Conservation (phyloP, 2,797 vertebrate genomes). For the Melanotaenia parkinsoni region DNA sequence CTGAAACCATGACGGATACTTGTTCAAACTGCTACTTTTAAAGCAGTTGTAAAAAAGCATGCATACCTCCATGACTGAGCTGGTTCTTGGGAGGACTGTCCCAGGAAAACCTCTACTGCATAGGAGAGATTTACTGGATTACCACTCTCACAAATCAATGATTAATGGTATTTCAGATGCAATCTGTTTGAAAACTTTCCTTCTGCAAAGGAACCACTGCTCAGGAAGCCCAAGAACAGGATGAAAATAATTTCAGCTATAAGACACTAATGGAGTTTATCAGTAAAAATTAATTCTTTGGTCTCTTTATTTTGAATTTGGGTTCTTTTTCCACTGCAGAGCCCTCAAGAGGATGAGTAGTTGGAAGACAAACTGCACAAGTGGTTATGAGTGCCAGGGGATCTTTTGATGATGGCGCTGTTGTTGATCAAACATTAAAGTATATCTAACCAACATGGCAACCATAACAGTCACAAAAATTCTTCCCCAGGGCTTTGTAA, state of each 20-base stretch:
- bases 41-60: background rate
- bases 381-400: background rate
- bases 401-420: background rate
- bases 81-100: background rate
- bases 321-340: background rate
- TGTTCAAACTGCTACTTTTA: background rate
- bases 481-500: background rate
- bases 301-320: background rate
- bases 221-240: background rate
- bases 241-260: slow-evolving; percentile 1
- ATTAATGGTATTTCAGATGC: slow-evolving; percentile 17
- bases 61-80: background rate
- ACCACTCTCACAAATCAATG: slow-evolving; percentile 11
- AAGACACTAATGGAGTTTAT: background rate
- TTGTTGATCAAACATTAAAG: background rate
- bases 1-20: background rate
- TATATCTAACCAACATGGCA: background rate
- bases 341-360: background rate
- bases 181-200: background rate
- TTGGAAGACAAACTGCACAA: background rate
- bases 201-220: background rate
- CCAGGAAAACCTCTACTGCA: background rate
- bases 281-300: background rate
- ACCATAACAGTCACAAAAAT: background rate
- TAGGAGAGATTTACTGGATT: slow-evolving; percentile 6